Evolutionary conservation across 2,888 invertebrate genomes (phyloP), one percentile per base, ranked within the genome.

Genomic region (Eristalinus sepulchralis): DNA sequence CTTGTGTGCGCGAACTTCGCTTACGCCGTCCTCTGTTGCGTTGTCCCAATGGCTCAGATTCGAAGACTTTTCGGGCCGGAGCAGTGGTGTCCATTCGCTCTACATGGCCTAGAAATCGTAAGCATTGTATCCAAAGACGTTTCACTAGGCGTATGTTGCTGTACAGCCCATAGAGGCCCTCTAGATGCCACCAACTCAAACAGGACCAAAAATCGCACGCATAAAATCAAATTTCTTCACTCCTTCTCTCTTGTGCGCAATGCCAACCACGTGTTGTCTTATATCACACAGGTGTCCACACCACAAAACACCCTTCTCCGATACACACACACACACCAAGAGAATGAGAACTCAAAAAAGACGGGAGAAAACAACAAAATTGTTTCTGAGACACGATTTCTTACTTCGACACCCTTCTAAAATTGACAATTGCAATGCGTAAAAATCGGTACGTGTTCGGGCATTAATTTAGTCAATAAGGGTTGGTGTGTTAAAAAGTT

Each of bases 401-500:
- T 47, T 47, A n/a, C n/a, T n/a, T 8, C 5, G 1, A 47, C 47
- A 47, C 47, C 47, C 47, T 47, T 17, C 6, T n/a, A n/a, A 47
- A 47, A 47, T 47, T 47, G 47, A 47, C 47, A 47, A 47, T 36
- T 34, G 63, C 36, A 34, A 63, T 34, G 20, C 22, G 33, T 63
- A 63, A 63, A 63, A 63, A 63, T 63, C 34, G 22, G 33, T 17
- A 63, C 63, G 63, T 63, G 63, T 34, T 34, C 33, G 1, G 10
- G 33, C 11, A 31, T 33, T 33, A 34, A 63, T 63, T 34, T 27
- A 34, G 63, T 36, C 33, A 63, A 63, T 63, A 33, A 63, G 20
- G 17, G 17, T 20, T 20, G 31, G n/a, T 34, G 31, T n/a, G 63
- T 34, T 34, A 20, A 34, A 63, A 63, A 63, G 63, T 34, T 34